Evolutionary conservation across 35 echinoderm and acorn worm genomes (phyloP), one percentile per base, ranked within the genome.

Genomic region (Apostichopus californicus): DNA sequence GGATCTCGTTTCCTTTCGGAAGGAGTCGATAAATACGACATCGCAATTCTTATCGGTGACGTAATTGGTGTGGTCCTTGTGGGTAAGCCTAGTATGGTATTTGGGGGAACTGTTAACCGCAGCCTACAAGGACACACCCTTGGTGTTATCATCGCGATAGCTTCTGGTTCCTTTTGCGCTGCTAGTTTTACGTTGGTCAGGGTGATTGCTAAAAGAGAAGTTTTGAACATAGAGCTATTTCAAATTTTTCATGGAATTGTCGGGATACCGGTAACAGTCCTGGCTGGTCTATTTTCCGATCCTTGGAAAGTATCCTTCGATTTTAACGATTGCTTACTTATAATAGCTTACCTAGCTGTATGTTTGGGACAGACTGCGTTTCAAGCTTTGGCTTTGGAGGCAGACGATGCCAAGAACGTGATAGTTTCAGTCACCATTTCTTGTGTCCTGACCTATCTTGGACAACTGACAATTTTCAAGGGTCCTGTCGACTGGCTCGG

Each of bases 231-330:
- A n/a, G 55, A 17, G 80, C 5, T 83, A 17, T 56, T 53, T 4
- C 46, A 56, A 17, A 55, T 83, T 18, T 34, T 55, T 55, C 80
- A 83, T 57, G 80, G 80, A 83, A 56, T 83, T 55, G 80, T 83
- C 14, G 46, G 80, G 8, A 13, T 83, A 54, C 80, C 80, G 7
- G 34, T 55, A 9, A 83, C 46, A n/a, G 7, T 56, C 10, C 9
- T 83, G 3, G 11, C 10, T n/a, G 46, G 26, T 55, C n/a, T 83
- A 9, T 14, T 83, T 34, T 83, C 17, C 10, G 53, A 55, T 3
- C 55, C 80, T 17, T 83, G 80, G 80, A 34, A 17, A 4, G 55
- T 54, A 13, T 9, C 20, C 22, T 81, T 56, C 10, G 46, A 46
- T 55, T 8, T 53, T 2, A 3, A 13, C 18, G 25, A 8, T 14